Base-by-base conservation (phyloP, 2,888 invertebrate genomes). In the Drosophila colorata region DNA sequence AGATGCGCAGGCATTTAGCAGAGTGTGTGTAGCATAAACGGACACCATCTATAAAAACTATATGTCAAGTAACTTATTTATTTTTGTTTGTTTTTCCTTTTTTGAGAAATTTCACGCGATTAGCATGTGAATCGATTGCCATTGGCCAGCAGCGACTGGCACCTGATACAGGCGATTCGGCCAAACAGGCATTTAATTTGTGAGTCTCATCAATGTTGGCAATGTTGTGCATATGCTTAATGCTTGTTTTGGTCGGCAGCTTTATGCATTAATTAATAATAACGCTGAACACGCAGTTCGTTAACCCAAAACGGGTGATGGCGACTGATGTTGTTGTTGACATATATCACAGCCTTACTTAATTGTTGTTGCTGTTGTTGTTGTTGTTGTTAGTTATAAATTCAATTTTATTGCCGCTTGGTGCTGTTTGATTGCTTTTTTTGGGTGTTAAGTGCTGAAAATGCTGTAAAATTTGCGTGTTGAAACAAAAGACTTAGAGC, bases 401-500 rank as follows among this genome's bases (percentile, higher is more conserved):
- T 72, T 80, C 37, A 57, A 41, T 72, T 85, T 86, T 67, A 85
- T 78, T 31, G 64, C 37, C 59, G 41, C 71, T 66, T 57, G 65
- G 47, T 67, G 78, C 63, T 53, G 48, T 78, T 69, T 69, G 59
- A 53, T 72, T 38, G 48, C 65, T 46, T 69, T 65, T 74, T 60
- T 37, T 33, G 76, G 64, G 71, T 79, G 85, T 81, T 72, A 85
- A 85, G 56, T 60, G 69, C 51, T 41, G 9, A 40, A 23, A 44
- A 48, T 43, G 60, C 28, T 71, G 48, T 76, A 71, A 78, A 64
- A 61, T 72, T 28, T 63, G 25, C 25, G 33, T 5, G 31, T 40
- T 40, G 23, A 76, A 83, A 85, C 87, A 81, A 87, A 87, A 88
- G 88, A 87, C 89, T 87, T 83, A 87, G 77, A 53, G 72, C 79